phyloP scores from a whole-genome alignment of 2,888 invertebrate species.

The Escarpia spicata region DNA sequence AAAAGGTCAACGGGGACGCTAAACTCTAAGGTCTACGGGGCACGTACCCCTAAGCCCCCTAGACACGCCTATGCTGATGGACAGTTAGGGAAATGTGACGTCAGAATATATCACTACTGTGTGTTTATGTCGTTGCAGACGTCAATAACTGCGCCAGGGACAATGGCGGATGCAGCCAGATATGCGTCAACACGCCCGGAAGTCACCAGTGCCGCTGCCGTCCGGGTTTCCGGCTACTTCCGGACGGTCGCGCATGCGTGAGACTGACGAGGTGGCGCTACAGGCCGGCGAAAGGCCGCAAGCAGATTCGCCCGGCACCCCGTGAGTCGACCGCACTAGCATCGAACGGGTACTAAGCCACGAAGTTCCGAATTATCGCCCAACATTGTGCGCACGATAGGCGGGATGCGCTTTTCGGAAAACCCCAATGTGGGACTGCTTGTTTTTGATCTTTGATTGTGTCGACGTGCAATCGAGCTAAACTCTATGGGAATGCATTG shows the following conservation, averaged over 20 bases:
- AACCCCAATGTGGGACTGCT: neutral
- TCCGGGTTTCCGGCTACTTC: neutral
- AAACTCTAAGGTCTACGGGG: too few relatives aligned
- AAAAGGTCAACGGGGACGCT: too few relatives aligned
- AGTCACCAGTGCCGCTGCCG: conserved; percentile 3
- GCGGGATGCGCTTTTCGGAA: neutral
- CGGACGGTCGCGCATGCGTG: neutral
- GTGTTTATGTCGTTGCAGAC: neutral
- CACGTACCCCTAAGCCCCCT: too few relatives aligned
- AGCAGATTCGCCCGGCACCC: neutral
- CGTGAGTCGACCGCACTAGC: neutral
- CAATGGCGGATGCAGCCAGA: neutral
- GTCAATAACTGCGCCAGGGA: neutral
- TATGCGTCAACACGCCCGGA: neutral
- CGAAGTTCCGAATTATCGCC: neutral
- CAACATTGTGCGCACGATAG: neutral
- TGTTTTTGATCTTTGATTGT: neutral
- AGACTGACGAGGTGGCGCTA: neutral
- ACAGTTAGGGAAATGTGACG: too few relatives aligned
- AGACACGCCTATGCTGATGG: too few relatives aligned
- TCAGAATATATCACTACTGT: neutral
- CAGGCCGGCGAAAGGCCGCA: neutral
- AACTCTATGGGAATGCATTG: neutral
- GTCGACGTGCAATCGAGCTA: neutral
- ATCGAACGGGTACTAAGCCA: neutral